Base-by-base conservation (phyloP, 2,888 invertebrate species). In the Tenthredo distinguenda region DNA sequence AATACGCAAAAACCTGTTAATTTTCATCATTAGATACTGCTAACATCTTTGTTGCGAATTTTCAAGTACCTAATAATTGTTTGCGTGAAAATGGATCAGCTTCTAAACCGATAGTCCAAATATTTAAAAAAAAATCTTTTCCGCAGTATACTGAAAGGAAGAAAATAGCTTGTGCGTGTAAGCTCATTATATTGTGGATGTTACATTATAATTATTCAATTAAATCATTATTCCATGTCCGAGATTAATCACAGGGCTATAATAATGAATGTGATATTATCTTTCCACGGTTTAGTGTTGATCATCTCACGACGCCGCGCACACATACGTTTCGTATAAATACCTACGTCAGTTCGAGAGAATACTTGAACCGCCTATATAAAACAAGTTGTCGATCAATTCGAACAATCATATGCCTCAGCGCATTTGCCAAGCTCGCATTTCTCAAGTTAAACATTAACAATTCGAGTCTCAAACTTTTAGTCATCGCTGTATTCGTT, bases 381-480 rank as follows among this genome's bases (percentile, higher is more conserved):
- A 90, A 91, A 90, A 90, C 87, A 89, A 89, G 88, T 85, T 87
- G 86, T 86, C 86, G 87, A 87, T 87, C 88, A 83, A 85, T 86
- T 87, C 84, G 84, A 81, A 79, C 86, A 88, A 89, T 88, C 90
- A 90, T 86, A 90, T 87, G 85, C 85, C 86, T 87, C 86, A 84
- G 84, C 89, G 89, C 87, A 86, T 88, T 88, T 87, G 87, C 55
- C 79, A 87, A 87, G 88, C 84, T 87, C 86, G 79, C 88, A 18
- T 62, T 58, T 37, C 62, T 40, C 21, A 34, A 81, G 0, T 43
- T 43, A 74, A 43, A 74, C 3, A 43, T 74, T 21, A 21, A 40
- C 43, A 74, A 43, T 74, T 26, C 21, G 47, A 43, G 40, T 43
- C 2, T 74, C 10, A 5, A 10, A 62, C 0, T 62, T 26, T 3